Percentiles rank a stretch among this genome's conserved stretches.
phyloP scores from a whole-genome alignment of 2,888 invertebrate species.

The Synergus itoensis region DNA sequence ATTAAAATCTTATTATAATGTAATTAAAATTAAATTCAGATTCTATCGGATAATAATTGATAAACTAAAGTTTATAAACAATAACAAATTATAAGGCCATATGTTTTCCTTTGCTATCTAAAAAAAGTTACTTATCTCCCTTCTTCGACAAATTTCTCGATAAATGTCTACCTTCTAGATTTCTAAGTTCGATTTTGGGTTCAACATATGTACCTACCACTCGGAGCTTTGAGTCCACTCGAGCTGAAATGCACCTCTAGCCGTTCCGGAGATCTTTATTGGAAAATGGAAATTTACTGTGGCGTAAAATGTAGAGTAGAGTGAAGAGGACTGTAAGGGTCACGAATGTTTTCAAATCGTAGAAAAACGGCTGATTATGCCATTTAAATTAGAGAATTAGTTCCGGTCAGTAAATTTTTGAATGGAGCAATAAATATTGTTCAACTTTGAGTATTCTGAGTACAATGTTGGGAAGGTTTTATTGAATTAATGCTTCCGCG shows the following conservation, averaged over 20 bases:
- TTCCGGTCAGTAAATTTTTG: slow-evolving; percentile 10
- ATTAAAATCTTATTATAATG: no score
- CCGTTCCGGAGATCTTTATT: slow-evolving; percentile 58
- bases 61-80: neutral
- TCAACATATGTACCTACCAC: slow-evolving; percentile 31
- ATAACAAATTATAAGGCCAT: neutral
- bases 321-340: neutral
- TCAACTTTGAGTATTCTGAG: neutral
- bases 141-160: neutral
- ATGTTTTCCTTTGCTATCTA: neutral
- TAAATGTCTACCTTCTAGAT: slow-evolving; percentile 16
- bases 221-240: neutral
- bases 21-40: no score
- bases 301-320: slow-evolving; percentile 29
- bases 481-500: neutral
- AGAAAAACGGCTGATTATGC: slow-evolving; percentile 19
- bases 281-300: slow-evolving; percentile 63
- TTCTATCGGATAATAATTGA: neutral
- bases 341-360: neutral
- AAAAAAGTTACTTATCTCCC: neutral
- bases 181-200: slow-evolving; percentile 30
- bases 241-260: slow-evolving; percentile 18
- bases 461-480: neutral
- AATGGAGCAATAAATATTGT: neutral
- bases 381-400: slow-evolving; percentile 31